These are phyloP conservation scores for Folsomia candida DNA, from an alignment of 2,888 invertebrate species.

Conservation along the genomic window DNA sequence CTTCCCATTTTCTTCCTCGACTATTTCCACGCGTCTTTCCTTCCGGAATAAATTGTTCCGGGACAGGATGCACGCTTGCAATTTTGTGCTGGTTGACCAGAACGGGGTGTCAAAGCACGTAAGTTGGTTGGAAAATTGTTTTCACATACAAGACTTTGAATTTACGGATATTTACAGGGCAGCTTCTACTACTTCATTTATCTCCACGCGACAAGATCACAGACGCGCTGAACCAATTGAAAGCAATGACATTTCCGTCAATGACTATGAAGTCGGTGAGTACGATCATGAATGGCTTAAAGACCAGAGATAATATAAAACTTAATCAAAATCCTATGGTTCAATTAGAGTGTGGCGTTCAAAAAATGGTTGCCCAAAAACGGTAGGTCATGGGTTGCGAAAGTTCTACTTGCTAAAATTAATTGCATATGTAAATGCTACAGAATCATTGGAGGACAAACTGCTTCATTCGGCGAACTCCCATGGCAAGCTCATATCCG, in stretches of 20 bases:
- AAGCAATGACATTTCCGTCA: slow-evolving; percentile 47
- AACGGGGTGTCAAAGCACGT: slow-evolving; percentile 41
- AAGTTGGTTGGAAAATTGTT: slow-evolving; percentile 19
- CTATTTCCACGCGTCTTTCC: slow-evolving; percentile 48
- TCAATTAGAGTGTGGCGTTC: slow-evolving; percentile 64
- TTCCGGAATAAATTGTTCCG: slow-evolving; percentile 42
- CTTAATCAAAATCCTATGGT: background rate
- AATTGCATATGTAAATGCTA: background rate
- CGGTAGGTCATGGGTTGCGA: slow-evolving; percentile 81
- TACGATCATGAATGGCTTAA: no score
- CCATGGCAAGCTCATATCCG: slow-evolving; percentile 85
- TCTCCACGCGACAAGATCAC: slow-evolving; percentile 39
- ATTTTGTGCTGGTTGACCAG: slow-evolving; percentile 48
- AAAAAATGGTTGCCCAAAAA: slow-evolving; percentile 63
- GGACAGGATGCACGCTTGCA: slow-evolving; percentile 46
- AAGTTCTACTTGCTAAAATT: slow-evolving; percentile 68
- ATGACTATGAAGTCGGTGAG: slow-evolving; percentile 49
- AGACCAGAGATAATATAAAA: no score
- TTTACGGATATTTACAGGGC: slow-evolving; percentile 15
- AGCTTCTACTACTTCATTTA: slow-evolving; percentile 29
- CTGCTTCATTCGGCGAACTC: slow-evolving; percentile 69
- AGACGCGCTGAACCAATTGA: slow-evolving; percentile 45
- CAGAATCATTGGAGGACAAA: slow-evolving; percentile 75
- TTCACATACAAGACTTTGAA: no score
- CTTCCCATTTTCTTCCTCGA: slow-evolving; percentile 43